Evolutionary conservation across 2,113 vertebrate species (phyloP), one percentile per base, ranked within the genome.

Genomic region (Spea bombifrons): DNA sequence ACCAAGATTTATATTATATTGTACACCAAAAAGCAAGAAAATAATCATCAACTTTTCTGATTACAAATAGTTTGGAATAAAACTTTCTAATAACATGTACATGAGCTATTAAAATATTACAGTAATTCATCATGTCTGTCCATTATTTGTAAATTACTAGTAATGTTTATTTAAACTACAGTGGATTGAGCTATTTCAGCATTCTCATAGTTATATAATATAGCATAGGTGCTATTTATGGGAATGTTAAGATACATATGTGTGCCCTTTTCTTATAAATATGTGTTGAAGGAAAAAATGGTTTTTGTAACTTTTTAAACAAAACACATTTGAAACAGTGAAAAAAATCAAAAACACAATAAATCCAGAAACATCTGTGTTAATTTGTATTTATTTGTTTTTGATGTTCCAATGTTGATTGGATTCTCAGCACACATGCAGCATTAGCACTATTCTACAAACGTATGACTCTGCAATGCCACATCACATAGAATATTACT

Each of bases 81-180:
- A 59, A 59, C 55, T 13, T 59, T 59, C 12, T 5, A 59, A 59
- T 59, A 13, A 9, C 55, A 59, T 13, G 55, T 59, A 7, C 12
- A 53, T 70, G 72, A 68, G 78, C 81, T 72, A 81, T 46, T 0
- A 15, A 78, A 84, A 76, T 67, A 81, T 43, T 48, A 43, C 0
- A 48, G 17, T 72, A 59, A 66, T 43, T 73, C 5, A 79, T 71
- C 73, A 79, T 65, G 5, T 57, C 69, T 66, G 45, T 4, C 8
- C 44, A 79, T 63, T 48, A 75, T 88, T 84, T 77, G 84, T 85
- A 85, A 85, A 84, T 83, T 84, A 76, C 74, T 70, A 84, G 65
- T 64, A 84, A 73, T 82, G 81, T 85, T 88, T 88, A 82, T 78
- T 76, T 83, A 81, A 82, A 52, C 83, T n/a, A 10, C 59, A 76